phyloP scores from a whole-genome alignment of 2,797 vertebrate genomes.

The Betta splendens region DNA sequence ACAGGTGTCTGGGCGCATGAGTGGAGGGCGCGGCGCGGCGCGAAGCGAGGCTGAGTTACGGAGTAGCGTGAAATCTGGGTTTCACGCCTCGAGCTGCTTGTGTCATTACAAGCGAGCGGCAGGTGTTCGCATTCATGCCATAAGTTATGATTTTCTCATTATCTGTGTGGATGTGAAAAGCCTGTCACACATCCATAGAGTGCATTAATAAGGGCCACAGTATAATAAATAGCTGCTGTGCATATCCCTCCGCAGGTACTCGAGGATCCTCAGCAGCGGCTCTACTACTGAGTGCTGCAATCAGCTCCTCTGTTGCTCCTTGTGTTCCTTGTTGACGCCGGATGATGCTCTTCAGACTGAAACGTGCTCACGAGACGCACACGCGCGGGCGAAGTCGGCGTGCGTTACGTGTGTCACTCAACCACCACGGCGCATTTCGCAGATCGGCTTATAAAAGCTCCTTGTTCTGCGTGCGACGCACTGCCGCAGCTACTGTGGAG shows the following conservation, averaged over 20 bases:
- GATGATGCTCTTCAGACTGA: conserved; percentile 18
- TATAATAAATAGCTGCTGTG: background rate
- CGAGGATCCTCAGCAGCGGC: background rate
- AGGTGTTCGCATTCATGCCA: background rate
- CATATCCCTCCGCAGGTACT: background rate
- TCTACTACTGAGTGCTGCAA: background rate
- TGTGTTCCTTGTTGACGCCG: conserved; percentile 3
- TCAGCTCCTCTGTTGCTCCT: conserved; percentile 17
- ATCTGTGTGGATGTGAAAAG: background rate
- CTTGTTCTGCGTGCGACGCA: background rate
- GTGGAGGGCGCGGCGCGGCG: too few relatives aligned
- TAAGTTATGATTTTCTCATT: conserved; percentile 4
- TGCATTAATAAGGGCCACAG: background rate
- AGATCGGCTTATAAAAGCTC: background rate
- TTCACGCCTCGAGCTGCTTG: conserved; percentile 3
- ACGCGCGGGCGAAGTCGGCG: too few relatives aligned
- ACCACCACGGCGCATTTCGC: too few relatives aligned
- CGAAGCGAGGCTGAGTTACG: conserved; percentile 13
- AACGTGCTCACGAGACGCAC: too few relatives aligned
- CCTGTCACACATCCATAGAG: background rate
- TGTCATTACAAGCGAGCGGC: conserved; percentile 2
- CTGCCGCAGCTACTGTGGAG: background rate
- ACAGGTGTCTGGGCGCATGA: background rate
- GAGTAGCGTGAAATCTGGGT: conserved; percentile 21
- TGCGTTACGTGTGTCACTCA: too few relatives aligned